Conservation (phyloP, 2,888 invertebrate genomes). For the Salpingus planirostris region DNA sequence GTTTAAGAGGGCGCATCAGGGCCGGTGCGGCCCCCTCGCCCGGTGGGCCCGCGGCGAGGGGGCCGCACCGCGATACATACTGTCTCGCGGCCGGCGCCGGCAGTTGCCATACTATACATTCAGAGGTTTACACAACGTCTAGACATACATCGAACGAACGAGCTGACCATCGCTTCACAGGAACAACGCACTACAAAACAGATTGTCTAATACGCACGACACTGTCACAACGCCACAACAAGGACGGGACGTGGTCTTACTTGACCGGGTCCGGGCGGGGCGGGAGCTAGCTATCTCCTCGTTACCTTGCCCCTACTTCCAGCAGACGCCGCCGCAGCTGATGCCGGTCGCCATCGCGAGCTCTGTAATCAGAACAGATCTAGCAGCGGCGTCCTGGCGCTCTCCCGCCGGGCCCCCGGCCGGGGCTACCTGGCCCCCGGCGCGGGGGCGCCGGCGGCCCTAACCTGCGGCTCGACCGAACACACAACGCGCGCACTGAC, state of each 20-base stretch:
- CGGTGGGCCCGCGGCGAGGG: conserved; percentile 11
- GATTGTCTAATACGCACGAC: conserved; percentile 38
- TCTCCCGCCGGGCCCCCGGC: conserved; percentile 2
- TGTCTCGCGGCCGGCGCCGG: conserved; percentile 14
- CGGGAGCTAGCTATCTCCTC: conserved; percentile 53
- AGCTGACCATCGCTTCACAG: conserved; percentile 41
- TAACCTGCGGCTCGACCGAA: conserved; percentile 5
- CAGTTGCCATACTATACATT: conserved; percentile 22
- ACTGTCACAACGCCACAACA: conserved; percentile 44
- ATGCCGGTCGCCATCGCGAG: conserved; percentile 41
- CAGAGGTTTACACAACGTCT: conserved; percentile 33
- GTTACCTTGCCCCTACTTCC: conserved; percentile 56
- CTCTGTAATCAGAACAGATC: conserved; percentile 54
- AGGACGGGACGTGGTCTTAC: conserved; percentile 43
- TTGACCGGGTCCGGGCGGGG: conserved; percentile 40
- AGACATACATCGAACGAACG: conserved; percentile 44
- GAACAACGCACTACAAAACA: conserved; percentile 43
- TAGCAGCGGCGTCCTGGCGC: conserved; percentile 44
- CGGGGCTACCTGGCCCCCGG: neutral
- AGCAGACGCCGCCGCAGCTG: conserved; percentile 51
- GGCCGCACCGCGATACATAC: conserved; percentile 18
- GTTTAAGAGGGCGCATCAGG: conserved; percentile 23
- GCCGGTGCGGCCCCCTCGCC: conserved; percentile 27
- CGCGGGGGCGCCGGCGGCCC: conserved; percentile 10
- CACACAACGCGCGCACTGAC: conserved; percentile 2